phyloP scores from a whole-genome alignment of 2,113 vertebrate genomes.

The Emydura subglobosa region DNA sequence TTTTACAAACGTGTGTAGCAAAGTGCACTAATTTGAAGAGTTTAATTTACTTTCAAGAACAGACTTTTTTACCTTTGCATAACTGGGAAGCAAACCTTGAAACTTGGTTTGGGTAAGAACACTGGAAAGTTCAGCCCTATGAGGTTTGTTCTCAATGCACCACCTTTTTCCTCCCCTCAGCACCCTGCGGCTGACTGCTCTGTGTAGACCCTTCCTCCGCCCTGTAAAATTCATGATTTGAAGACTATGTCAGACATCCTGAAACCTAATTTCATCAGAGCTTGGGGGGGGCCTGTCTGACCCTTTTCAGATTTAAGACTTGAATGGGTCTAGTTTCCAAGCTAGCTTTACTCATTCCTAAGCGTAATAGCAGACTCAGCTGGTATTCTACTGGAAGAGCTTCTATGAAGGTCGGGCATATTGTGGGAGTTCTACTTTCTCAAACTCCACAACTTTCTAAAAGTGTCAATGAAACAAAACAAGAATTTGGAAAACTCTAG shows the following conservation, averaged over 20 bases:
- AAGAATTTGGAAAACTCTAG: not conserved
- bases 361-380: not conserved
- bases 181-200: not conserved
- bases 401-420: not conserved
- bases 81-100: not conserved
- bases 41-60: not conserved
- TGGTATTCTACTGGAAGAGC: not conserved
- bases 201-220: not conserved
- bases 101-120: slow-evolving; percentile 13
- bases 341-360: not conserved
- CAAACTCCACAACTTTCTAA: not conserved
- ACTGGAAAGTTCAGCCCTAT: not conserved
- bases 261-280: slow-evolving; percentile 19
- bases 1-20: not conserved
- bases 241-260: not conserved
- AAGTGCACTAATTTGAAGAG: not conserved
- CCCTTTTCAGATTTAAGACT: slow-evolving; percentile 2
- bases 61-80: not conserved
- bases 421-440: not conserved
- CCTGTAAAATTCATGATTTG: not conserved
- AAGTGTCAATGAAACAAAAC: not conserved
- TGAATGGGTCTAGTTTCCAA: not conserved
- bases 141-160: not conserved
- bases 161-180: slow-evolving; percentile 6
- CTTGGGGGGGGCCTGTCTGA: slow-evolving; percentile 4